Evolutionary conservation across 2,797 vertebrate genomes (phyloP).

Genomic region (Hippoglossus hippoglossus): DNA sequence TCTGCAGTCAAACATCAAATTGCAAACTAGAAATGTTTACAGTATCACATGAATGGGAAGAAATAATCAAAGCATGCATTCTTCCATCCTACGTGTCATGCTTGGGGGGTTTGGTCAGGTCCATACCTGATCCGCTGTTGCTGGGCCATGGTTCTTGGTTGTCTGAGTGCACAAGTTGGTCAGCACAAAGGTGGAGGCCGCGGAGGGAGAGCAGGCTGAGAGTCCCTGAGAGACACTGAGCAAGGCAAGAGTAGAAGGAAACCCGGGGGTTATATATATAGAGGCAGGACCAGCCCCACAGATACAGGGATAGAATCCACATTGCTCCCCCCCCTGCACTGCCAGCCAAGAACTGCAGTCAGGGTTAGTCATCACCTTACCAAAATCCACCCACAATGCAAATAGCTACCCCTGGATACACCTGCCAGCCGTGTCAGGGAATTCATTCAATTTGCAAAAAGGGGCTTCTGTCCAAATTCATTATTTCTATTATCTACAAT

Average conservation of each 20-base stretch:
- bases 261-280: constrained; percentile 64
- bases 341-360: constrained; percentile 53
- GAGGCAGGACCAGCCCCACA: constrained; percentile 44
- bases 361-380: constrained; percentile 5
- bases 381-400: constrained; percentile 36
- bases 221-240: constrained; percentile 70
- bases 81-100: neutral
- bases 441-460: neutral
- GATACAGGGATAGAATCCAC: constrained; percentile 31
- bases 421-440: constrained; percentile 2
- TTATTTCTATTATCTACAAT: neutral
- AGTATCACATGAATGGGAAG: neutral
- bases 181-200: constrained; percentile 33
- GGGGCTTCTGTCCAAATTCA: neutral
- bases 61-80: constrained; percentile 1
- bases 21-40: neutral
- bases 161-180: constrained; percentile 43
- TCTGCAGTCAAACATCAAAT: neutral
- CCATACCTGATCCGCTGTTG: constrained; percentile 78
- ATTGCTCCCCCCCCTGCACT: constrained; percentile 57
- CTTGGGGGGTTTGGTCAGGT: neutral
- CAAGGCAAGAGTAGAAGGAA: constrained; percentile 65
- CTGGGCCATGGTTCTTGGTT: constrained; percentile 73
- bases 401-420: constrained; percentile 16
- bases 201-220: constrained; percentile 64